These are phyloP conservation scores for Achroia grisella DNA, from an alignment of 1,140 invertebrate genomes.

Conservation along the genomic window DNA sequence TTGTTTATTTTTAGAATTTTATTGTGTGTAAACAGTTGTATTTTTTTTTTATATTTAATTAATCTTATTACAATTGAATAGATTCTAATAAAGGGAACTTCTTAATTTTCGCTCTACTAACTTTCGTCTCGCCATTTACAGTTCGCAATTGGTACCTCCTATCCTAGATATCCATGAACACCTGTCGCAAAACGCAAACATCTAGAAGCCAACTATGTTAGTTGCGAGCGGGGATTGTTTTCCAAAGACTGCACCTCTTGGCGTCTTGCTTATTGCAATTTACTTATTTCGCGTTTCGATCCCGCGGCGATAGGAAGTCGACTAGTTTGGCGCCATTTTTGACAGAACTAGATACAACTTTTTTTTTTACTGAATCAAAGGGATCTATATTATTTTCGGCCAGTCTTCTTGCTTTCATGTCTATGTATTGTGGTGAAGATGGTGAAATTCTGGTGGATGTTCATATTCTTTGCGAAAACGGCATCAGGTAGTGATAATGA, in stretches of 20 bases:
- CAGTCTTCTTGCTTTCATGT: constrained; percentile 29
- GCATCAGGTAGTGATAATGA: constrained; percentile 56
- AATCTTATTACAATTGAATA: no score
- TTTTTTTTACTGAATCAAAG: constrained; percentile 12
- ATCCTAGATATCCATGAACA: constrained; percentile 8
- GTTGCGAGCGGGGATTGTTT: constrained; percentile 57
- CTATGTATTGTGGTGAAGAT: constrained; percentile 44
- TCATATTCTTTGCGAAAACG: constrained; percentile 58
- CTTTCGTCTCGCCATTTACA: constrained; percentile 15
- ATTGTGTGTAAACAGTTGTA: no score
- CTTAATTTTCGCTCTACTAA: constrained; percentile 50
- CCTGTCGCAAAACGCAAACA: constrained; percentile 22
- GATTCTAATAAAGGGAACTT: background rate
- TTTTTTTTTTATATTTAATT: no score
- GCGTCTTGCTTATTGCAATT: constrained; percentile 47
- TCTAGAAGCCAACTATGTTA: constrained; percentile 13
- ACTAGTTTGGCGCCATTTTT: constrained; percentile 38
- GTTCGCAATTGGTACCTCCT: constrained; percentile 6
- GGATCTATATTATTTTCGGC: background rate
- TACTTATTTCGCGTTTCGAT: constrained; percentile 56
- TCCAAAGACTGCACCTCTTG: constrained; percentile 62
- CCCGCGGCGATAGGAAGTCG: constrained; percentile 49
- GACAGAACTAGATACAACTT: constrained; percentile 31
- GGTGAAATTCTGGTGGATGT: constrained; percentile 68
- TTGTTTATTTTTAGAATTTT: no score